Evolutionary conservation across 2,113 vertebrate species (phyloP).

Genomic region (Elephantulus edwardii): DNA sequence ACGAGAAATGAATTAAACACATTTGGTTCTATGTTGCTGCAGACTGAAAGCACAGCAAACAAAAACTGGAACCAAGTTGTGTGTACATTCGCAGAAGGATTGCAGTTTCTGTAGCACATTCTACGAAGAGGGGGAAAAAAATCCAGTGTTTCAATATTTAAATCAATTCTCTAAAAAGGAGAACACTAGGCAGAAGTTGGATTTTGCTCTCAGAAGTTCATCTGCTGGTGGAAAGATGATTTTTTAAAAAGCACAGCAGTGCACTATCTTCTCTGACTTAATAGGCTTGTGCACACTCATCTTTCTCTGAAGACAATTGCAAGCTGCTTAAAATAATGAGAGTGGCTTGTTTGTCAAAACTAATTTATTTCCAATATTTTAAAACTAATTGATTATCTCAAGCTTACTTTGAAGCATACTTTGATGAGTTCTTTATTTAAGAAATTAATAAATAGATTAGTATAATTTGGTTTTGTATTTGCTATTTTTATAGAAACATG

Average conservation of each 20-base stretch:
- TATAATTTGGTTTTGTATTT: slow-evolving; percentile 69
- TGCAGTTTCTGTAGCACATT: slow-evolving; percentile 40
- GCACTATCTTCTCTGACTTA: not conserved
- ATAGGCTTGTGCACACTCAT: not conserved
- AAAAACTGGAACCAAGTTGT: slow-evolving; percentile 23
- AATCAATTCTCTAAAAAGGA: slow-evolving; percentile 40
- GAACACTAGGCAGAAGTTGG: slow-evolving; percentile 41
- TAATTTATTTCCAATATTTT: slow-evolving; percentile 70
- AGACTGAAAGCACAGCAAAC: slow-evolving; percentile 31
- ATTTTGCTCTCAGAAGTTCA: slow-evolving; percentile 22
- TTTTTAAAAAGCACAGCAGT: not conserved
- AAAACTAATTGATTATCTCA: slow-evolving; percentile 74
- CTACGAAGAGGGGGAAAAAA: not conserved
- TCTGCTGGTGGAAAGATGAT: slow-evolving; percentile 13
- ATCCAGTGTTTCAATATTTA: not conserved
- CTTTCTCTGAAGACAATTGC: slow-evolving; percentile 61
- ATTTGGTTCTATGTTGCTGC: not conserved
- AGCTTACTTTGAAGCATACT: slow-evolving; percentile 48
- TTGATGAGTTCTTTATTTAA: slow-evolving; percentile 60
- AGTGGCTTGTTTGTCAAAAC: slow-evolving; percentile 54
- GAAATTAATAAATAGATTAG: slow-evolving; percentile 59
- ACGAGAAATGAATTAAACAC: not conserved
- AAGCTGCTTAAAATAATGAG: slow-evolving; percentile 61
- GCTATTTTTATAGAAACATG: slow-evolving; percentile 52
- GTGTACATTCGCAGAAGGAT: slow-evolving; percentile 43